Percentiles rank a stretch among this genome's conserved stretches.
Conservation (phyloP, 2,888 invertebrate species). For the Achlya flavicornis region DNA sequence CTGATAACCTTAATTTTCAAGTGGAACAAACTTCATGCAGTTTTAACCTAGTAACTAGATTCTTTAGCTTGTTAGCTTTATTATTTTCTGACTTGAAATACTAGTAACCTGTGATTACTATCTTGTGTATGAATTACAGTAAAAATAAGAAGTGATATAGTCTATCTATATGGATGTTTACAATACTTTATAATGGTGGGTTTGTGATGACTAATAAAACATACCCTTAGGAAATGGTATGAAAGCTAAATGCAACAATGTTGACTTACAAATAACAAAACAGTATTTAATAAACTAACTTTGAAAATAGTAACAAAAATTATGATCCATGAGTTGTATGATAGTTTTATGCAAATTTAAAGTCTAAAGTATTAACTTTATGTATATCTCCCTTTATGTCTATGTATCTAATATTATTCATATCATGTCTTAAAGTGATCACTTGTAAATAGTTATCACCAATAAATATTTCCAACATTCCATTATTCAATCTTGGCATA, state of each 20-base stretch:
- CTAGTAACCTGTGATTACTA: background rate
- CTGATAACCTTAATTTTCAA: no score
- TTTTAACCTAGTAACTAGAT: no score
- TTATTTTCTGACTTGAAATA: no score
- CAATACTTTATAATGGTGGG: conserved; percentile 31
- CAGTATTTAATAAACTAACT: background rate
- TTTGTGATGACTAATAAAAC: conserved; percentile 27
- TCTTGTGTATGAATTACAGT: background rate
- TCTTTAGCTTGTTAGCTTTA: no score
- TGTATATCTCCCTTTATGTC: conserved; percentile 54
- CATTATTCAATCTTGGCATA: conserved; percentile 25
- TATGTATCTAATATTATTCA: conserved; percentile 55
- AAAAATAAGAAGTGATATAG: background rate
- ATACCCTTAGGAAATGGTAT: conserved; percentile 13
- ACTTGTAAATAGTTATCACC: conserved; percentile 37
- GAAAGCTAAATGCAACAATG: conserved; percentile 13
- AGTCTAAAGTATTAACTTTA: conserved; percentile 48
- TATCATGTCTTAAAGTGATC: conserved; percentile 46
- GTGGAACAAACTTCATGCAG: no score
- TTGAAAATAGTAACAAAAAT: background rate
- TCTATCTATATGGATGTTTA: background rate
- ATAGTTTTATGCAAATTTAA: conserved; percentile 45
- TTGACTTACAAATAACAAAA: background rate
- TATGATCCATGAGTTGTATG: background rate
- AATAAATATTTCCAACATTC: conserved; percentile 36